A percentile compares a stretch with the other conserved stretches of the same genome.
Conservation (phyloP, 2,113 vertebrate species). For the Tangachromis dhanisi region DNA sequence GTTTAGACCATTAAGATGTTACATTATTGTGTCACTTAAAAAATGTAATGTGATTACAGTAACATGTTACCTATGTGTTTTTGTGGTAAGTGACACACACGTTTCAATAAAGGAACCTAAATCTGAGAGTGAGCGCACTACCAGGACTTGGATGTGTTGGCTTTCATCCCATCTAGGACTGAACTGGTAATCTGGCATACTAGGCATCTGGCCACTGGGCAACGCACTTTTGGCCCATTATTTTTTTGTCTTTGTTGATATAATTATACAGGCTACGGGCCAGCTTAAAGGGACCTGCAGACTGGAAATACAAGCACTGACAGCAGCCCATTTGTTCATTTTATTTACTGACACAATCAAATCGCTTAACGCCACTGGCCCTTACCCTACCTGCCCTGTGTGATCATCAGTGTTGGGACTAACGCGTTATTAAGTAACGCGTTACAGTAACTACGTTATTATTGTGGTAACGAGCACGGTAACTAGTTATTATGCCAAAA, state of each 20-base stretch:
- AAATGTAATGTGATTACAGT: background rate
- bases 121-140: background rate
- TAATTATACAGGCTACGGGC: background rate
- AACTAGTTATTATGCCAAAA: no score
- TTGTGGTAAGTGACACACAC: background rate
- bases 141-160: background rate
- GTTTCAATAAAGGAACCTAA: background rate
- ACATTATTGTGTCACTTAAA: background rate
- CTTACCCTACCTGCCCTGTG: background rate
- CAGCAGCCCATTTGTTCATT: background rate
- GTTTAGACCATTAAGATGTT: background rate
- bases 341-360: background rate
- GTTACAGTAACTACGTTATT: no score
- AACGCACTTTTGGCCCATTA: background rate
- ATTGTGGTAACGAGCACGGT: no score
- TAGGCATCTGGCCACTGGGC: background rate
- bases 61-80: background rate
- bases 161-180: background rate
- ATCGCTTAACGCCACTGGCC: background rate
- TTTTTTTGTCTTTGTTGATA: background rate
- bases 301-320: background rate
- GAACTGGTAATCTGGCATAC: background rate
- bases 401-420: no score
- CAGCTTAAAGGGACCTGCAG: background rate
- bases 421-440: no score